A percentile compares a stretch with the other conserved stretches of the same genome.
Conservation (phyloP, 1,140 invertebrate species). For the Caerostris extrusa region DNA sequence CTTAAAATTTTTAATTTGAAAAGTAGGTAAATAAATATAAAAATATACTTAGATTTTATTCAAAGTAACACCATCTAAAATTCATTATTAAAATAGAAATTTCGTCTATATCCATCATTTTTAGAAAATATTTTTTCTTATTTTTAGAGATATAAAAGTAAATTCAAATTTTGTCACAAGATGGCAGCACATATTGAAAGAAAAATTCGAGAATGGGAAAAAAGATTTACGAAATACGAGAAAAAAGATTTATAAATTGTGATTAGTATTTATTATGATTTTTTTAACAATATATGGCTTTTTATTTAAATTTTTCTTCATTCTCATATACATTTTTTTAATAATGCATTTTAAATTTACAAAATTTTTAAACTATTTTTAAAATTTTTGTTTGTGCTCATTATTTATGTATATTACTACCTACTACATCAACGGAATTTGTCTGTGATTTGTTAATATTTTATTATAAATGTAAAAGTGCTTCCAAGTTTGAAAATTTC, state of each 20-base stretch:
- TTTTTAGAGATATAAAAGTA: too few species aligned
- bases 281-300: too few species aligned
- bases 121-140: too few species aligned
- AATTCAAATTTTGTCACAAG: background rate
- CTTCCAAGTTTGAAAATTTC: constrained; percentile 13
- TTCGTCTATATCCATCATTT: too few species aligned
- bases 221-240: background rate
- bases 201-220: background rate
- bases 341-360: background rate
- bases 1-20: too few species aligned
- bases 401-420: background rate
- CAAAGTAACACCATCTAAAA: too few species aligned
- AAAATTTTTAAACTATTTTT: background rate
- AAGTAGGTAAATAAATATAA: too few species aligned
- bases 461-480: background rate
- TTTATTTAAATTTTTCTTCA: background rate
- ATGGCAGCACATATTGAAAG: background rate
- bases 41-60: too few species aligned
- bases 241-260: background rate
- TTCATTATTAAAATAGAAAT: too few species aligned
- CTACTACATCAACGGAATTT: background rate
- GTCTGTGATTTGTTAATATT: constrained; percentile 17
- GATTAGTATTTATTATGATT: too few species aligned
- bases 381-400: background rate
- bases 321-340: background rate